phyloP scores from a whole-genome alignment of 2,113 vertebrate species.

The Macquaria australasica region DNA sequence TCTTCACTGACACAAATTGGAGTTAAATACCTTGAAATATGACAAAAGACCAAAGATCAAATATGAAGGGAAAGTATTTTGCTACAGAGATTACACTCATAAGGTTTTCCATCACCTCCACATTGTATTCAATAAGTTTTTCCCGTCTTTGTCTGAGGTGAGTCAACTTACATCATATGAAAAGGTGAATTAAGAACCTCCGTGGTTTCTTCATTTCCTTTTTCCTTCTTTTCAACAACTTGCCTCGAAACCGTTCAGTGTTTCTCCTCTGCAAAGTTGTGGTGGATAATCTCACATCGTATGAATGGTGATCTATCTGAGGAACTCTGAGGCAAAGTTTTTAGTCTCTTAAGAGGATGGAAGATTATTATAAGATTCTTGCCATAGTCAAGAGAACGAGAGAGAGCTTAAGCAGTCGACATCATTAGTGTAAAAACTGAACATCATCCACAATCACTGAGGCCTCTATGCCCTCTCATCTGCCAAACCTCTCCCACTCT shows the following conservation, averaged over 20 bases:
- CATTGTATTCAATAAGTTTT: neutral
- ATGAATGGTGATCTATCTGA: constrained; percentile 35
- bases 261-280: constrained; percentile 28
- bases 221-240: neutral
- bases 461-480: neutral
- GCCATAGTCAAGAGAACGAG: constrained; percentile 19
- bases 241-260: constrained; percentile 8
- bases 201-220: neutral
- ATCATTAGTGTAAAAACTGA: constrained; percentile 48
- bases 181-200: constrained; percentile 25
- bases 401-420: constrained; percentile 12
- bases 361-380: constrained; percentile 44
- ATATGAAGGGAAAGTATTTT: constrained; percentile 34
- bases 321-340: constrained; percentile 31
- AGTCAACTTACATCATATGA: constrained; percentile 24
- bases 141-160: constrained; percentile 1
- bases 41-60: constrained; percentile 56
- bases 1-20: constrained; percentile 43
- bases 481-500: neutral
- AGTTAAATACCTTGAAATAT: constrained; percentile 51
- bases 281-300: constrained; percentile 37
- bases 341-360: constrained; percentile 45
- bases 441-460: constrained; percentile 19
- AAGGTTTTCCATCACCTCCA: constrained; percentile 8
- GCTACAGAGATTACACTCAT: constrained; percentile 12